Percentiles rank a stretch among this genome's conserved stretches.
These are phyloP conservation scores for Atopsyche davidsoni DNA, from an alignment of 1,140 invertebrate species.

Conservation along the genomic window DNA sequence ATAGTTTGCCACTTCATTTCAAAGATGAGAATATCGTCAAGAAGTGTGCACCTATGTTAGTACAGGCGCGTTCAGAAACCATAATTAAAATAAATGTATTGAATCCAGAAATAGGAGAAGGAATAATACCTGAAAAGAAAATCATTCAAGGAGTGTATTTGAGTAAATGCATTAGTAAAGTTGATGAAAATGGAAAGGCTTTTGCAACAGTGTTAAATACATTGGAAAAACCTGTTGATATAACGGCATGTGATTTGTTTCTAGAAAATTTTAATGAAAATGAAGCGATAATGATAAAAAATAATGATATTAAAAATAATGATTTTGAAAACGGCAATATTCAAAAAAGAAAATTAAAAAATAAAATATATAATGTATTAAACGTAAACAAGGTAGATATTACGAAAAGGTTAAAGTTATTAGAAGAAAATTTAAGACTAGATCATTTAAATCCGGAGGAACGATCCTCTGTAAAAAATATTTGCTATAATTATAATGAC, in stretches of 20 bases:
- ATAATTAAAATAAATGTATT: constrained; percentile 18
- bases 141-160: constrained; percentile 19
- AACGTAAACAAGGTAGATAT: neutral
- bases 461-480: constrained; percentile 12
- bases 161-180: neutral
- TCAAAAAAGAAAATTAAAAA: neutral
- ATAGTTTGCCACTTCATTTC: too few relatives aligned
- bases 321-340: neutral
- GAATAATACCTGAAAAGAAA: constrained; percentile 11
- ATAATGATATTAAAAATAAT: neutral
- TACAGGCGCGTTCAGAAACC: constrained; percentile 20
- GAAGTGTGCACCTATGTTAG: too few relatives aligned
- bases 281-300: constrained; percentile 1
- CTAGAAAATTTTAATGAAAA: constrained; percentile 9
- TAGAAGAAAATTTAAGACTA: constrained; percentile 6
- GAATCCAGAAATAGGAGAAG: constrained; percentile 27
- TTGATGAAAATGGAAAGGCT: constrained; percentile 7
- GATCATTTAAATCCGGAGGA: constrained; percentile 29
- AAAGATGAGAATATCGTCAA: too few relatives aligned
- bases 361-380: neutral
- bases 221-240: constrained; percentile 13
- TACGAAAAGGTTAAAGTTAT: neutral
- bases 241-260: constrained; percentile 1
- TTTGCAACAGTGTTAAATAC: constrained; percentile 28
- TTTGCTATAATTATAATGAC: constrained; percentile 28